Conservation (phyloP, 2,888 invertebrate genomes). For the Cryptocephalus primarius region DNA sequence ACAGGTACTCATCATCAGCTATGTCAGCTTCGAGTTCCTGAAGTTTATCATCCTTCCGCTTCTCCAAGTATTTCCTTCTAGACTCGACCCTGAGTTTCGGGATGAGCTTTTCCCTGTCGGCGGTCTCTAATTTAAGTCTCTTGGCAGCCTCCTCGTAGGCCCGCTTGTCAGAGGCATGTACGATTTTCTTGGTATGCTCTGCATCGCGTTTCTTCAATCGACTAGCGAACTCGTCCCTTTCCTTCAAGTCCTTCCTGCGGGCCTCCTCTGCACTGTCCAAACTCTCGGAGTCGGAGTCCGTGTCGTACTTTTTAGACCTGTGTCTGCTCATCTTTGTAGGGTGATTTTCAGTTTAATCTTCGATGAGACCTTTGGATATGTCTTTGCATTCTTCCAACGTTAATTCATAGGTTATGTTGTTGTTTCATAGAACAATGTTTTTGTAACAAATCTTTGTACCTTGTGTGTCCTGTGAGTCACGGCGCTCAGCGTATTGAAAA, state of each 20-base stretch:
- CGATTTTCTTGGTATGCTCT: conserved; percentile 71
- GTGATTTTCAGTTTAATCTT: too few relatives aligned
- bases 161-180: conserved; percentile 53
- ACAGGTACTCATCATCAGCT: conserved; percentile 90
- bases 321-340: conserved; percentile 15
- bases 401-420: too few relatives aligned
- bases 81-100: conserved; percentile 86
- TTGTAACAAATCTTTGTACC: too few relatives aligned
- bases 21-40: conserved; percentile 92
- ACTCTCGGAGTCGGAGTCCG: conserved; percentile 46
- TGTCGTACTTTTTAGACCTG: conserved; percentile 39
- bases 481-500: too few relatives aligned
- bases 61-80: conserved; percentile 86
- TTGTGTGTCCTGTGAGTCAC: too few relatives aligned
- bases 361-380: too few relatives aligned
- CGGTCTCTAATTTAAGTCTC: conserved; percentile 75
- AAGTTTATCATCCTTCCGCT: conserved; percentile 93
- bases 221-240: conserved; percentile 88
- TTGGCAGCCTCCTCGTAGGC: conserved; percentile 84
- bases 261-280: conserved; percentile 70
- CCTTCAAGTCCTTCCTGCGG: conserved; percentile 72
- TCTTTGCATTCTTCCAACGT: too few relatives aligned
- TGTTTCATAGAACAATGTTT: too few relatives aligned
- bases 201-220: conserved; percentile 84
- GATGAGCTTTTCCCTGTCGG: conserved; percentile 75